These are phyloP conservation scores for Portevinia maculata DNA, from an alignment of 2,888 invertebrate genomes.

Conservation along the genomic window DNA sequence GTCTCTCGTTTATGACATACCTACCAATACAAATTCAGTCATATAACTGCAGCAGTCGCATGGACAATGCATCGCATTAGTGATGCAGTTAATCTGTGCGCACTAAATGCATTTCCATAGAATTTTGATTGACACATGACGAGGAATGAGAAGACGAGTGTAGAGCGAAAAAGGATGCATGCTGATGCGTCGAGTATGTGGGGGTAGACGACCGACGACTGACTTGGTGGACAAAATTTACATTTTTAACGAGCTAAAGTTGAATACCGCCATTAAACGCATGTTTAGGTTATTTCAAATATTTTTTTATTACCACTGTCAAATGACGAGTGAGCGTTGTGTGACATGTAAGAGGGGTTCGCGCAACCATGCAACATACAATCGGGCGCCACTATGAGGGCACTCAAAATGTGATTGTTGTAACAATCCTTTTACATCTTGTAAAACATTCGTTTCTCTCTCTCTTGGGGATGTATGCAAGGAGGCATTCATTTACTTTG, in stretches of 20 bases:
- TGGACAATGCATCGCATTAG: slow-evolving; percentile 60
- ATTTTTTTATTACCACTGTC: slow-evolving; percentile 53
- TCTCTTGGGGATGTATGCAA: slow-evolving; percentile 59
- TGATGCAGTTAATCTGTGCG: slow-evolving; percentile 55
- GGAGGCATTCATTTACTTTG: slow-evolving; percentile 14
- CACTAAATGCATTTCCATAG: slow-evolving; percentile 39
- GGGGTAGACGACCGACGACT: neutral
- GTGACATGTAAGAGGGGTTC: slow-evolving; percentile 20
- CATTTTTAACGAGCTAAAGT: slow-evolving; percentile 65
- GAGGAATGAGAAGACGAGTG: neutral
- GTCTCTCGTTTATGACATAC: slow-evolving; percentile 53
- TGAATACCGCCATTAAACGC: slow-evolving; percentile 54
- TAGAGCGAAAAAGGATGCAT: slow-evolving; percentile 14
- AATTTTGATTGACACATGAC: slow-evolving; percentile 66
- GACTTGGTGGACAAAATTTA: slow-evolving; percentile 30
- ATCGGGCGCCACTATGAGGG: slow-evolving; percentile 55
- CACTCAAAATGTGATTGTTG: slow-evolving; percentile 57
- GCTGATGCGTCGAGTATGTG: neutral
- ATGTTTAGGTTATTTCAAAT: slow-evolving; percentile 49
- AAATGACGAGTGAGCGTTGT: slow-evolving; percentile 41
- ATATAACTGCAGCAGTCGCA: slow-evolving; percentile 42
- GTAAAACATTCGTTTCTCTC: slow-evolving; percentile 45
- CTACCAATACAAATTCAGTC: slow-evolving; percentile 23
- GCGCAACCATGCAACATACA: slow-evolving; percentile 17
- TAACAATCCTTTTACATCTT: slow-evolving; percentile 63